phyloP scores from a whole-genome alignment of 2,797 vertebrate species.

The Epinephelus awoara region DNA sequence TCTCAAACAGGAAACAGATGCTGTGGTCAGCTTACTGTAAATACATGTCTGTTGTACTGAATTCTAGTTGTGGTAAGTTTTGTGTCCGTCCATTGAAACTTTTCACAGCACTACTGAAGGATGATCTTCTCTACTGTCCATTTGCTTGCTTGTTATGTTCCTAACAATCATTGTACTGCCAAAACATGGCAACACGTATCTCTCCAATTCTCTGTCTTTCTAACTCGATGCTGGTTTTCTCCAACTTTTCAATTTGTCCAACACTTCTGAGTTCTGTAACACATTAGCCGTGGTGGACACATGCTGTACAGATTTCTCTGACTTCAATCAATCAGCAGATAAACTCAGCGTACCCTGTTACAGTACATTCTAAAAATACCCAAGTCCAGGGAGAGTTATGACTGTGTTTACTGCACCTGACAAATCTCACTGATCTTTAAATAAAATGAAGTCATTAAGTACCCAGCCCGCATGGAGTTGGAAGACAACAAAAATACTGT shows the following conservation, averaged over 20 bases:
- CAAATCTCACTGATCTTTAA: background rate
- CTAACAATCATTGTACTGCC: background rate
- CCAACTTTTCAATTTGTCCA: background rate
- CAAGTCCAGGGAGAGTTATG: background rate
- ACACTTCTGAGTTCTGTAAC: background rate
- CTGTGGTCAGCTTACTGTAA: background rate
- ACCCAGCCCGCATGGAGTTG: background rate
- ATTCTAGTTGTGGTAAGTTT: background rate
- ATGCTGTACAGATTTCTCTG: background rate
- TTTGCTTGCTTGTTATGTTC: background rate
- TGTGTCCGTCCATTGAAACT: background rate
- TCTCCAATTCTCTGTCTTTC: too few species aligned
- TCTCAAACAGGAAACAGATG: background rate
- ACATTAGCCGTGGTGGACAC: background rate
- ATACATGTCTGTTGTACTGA: background rate
- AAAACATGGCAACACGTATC: background rate
- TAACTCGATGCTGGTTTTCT: background rate
- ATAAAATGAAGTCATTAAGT: background rate
- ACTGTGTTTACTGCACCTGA: background rate
- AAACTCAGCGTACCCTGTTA: background rate
- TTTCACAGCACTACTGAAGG: background rate
- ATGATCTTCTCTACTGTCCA: background rate
- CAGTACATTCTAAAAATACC: background rate
- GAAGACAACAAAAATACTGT: background rate
- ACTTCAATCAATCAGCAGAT: background rate